A percentile compares a stretch with the other conserved stretches of the same genome.
These are phyloP conservation scores for Enteromius anoplus DNA, from an alignment of 2,797 vertebrate species.

Conservation along the genomic window DNA sequence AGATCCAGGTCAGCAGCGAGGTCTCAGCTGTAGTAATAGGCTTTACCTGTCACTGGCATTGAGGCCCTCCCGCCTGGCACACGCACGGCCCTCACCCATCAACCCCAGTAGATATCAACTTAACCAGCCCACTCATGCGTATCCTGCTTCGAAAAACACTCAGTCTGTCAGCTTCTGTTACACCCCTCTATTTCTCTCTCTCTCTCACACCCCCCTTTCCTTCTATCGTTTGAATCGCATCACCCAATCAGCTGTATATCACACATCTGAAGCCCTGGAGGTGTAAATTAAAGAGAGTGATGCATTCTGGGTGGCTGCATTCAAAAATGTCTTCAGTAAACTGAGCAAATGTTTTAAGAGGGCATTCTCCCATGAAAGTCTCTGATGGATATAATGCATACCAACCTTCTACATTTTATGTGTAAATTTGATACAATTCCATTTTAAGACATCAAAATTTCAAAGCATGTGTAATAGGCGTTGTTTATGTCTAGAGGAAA, in stretches of 20 bases:
- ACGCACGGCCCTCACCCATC: constrained; percentile 70
- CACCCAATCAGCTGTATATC: constrained; percentile 50
- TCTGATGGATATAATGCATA: background rate
- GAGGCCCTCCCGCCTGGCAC: constrained; percentile 67
- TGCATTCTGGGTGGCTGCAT: constrained; percentile 17
- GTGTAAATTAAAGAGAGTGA: constrained; percentile 55
- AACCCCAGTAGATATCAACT: constrained; percentile 75
- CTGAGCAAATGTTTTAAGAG: background rate
- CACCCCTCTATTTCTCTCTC: constrained; percentile 51
- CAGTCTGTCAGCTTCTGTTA: constrained; percentile 77
- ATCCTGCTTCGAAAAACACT: constrained; percentile 74
- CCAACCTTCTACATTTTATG: background rate
- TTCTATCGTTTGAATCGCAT: constrained; percentile 40
- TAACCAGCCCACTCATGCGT: constrained; percentile 72
- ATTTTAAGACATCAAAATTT: background rate
- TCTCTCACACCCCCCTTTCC: constrained; percentile 38
- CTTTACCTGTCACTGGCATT: constrained; percentile 78
- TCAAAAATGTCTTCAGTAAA: constrained; percentile 12
- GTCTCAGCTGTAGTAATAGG: constrained; percentile 79
- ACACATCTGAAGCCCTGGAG: constrained; percentile 36
- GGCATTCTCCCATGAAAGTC: constrained; percentile 25
- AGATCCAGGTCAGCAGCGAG: constrained; percentile 78
- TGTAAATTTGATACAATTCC: background rate
- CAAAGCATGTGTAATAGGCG: too few relatives aligned
- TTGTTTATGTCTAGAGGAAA: too few relatives aligned